Evolutionary conservation across 1,140 invertebrate species (phyloP), one percentile per base, ranked within the genome.

Genomic region (Nasonia giraulti): DNA sequence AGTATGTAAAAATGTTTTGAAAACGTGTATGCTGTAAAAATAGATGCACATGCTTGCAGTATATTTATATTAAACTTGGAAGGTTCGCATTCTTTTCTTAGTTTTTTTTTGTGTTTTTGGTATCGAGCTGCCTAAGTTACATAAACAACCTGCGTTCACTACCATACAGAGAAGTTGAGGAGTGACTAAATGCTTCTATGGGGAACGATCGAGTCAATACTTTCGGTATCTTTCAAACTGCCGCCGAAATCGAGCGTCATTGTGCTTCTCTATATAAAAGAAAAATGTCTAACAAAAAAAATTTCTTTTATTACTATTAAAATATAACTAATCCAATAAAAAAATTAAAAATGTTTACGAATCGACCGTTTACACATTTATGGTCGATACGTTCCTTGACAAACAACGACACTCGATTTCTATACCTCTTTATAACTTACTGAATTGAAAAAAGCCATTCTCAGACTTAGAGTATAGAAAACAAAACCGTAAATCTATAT

Each of bases 1-100:
- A 82, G 27, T 82, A 84, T 83, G 81, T 89, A 91, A 84, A 90
- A 91, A 90, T 86, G 81, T 87, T 87, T 84, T 88, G 88, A 90
- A 90, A 92, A 90, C 81, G 82, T 83, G 80, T 89, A 88, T 44
- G 88, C 89, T 92, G 89, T 87, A 91, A 92, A 91, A 91, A 92
- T 91, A 92, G 90, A 92, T 89, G 88, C 88, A 87, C 87, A 85
- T 89, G 80, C 40, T 89, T 85, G 85, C 7, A 27, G 81, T 23
- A 73, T 71, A 83, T 27, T 27, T 27, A 27, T 80, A 77, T 82
- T 73, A 76, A 2, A 75, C 10, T 82, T 77, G 23, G 12, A 79
- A 82, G 44, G 40, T 76, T 66, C 33, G 11, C 4, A 76, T 73
- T 71, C 3, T 79, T 76, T 82, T 44, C 17, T 73, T 37, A 68